Evolutionary conservation across 2,797 vertebrate genomes (phyloP), one percentile per base, ranked within the genome.

Genomic region (Scolopax bukidnonensis): DNA sequence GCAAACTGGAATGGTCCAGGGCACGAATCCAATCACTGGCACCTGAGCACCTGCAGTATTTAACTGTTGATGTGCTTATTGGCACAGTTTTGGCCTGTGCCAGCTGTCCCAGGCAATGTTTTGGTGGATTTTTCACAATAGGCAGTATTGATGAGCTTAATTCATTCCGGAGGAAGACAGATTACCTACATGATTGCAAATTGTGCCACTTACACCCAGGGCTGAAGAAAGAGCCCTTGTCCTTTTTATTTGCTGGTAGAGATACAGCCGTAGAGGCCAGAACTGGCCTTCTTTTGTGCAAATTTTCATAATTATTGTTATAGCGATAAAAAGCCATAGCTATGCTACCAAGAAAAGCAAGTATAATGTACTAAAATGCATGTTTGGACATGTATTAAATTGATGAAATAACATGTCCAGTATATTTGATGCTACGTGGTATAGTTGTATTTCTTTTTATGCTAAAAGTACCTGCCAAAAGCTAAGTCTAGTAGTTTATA

Each of bases 391-490:
- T 30, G 56, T 47, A 36, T 3, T 69, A 54, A 76, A 82, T 50
- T 28, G 38, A 4, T 43, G 18, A 67, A 89, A 76, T 12, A 60
- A 4, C 43, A 85, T 82, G 32, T 56, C 30, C 43, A 17, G 33
- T 63, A 45, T 36, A 33, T 18, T 53, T 32, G 30, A 32, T 23
- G 4, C 32, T 61, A 6, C 5, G 10, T 8, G 43, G 11, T 60
- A 41, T 47, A 17, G 32, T n/a, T 70, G 16, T 14, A 20, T 64
- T 38, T 41, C 3, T 6, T 78, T 90, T 82, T 61, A 73, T 60
- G 47, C 21, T 79, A 89, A 94, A 93, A 94, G 76, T 48, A 69
- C 4, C 40, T 67, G 5, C 51, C 32, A 92, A 79, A 76, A 43
- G 36, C 38, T 94, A 90, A 94, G 54, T 56, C 1, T 2, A 73